Evolutionary conservation across 2,888 invertebrate species (phyloP).

Genomic region (Callosobruchus maculatus): DNA sequence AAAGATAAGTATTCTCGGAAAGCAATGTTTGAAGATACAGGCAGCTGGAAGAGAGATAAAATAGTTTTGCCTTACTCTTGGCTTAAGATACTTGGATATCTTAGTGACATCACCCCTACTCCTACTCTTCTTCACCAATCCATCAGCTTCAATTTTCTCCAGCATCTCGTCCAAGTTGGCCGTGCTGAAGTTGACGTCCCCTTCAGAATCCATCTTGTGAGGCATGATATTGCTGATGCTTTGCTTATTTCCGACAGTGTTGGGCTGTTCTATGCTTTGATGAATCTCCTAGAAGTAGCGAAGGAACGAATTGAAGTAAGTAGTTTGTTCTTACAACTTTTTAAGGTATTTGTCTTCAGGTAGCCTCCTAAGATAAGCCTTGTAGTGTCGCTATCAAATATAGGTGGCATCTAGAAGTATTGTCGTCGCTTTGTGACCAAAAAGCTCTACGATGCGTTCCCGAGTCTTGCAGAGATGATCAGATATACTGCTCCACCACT

Average conservation of each 20-base stretch:
- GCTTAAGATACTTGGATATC: conserved; percentile 30
- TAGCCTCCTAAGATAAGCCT: no score
- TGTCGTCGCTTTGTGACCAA: no score
- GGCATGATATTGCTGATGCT: not conserved
- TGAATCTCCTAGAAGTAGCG: not conserved
- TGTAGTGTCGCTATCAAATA: no score
- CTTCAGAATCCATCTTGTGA: conserved; percentile 23
- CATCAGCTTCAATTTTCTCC: conserved; percentile 19
- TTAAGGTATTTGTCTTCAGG: no score
- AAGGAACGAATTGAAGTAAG: not conserved
- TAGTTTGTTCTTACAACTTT: no score
- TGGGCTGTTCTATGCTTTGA: not conserved
- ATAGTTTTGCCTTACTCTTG: conserved; percentile 21
- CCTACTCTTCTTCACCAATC: conserved; percentile 6
- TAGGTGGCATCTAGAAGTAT: no score
- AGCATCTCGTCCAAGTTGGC: conserved; percentile 21
- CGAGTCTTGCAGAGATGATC: no score
- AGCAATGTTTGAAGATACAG: no score
- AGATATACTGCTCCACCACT: no score
- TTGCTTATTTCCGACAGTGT: not conserved
- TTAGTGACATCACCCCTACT: conserved; percentile 21
- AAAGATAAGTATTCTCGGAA: no score
- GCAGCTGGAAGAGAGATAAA: no score
- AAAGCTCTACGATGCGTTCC: no score
- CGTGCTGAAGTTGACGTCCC: conserved; percentile 21